Conservation (phyloP, 2,797 vertebrate genomes). For the Gymnoscopelus microlampas region DNA sequence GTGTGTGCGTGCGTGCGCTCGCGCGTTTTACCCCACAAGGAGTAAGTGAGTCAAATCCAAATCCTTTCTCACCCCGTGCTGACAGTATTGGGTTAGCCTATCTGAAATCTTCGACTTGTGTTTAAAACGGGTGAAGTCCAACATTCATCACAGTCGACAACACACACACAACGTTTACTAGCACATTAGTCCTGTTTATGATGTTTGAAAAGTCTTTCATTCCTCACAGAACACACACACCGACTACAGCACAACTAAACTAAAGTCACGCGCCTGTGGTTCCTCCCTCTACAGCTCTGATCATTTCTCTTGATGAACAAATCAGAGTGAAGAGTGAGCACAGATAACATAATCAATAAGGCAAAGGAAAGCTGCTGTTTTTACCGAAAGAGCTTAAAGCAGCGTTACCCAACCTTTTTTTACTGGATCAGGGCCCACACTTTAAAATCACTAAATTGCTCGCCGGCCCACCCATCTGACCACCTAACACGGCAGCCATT, state of each 20-base stretch:
- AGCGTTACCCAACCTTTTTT: too few relatives aligned
- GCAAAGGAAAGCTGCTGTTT: constrained; percentile 64
- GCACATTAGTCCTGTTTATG: background rate
- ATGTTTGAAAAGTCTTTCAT: background rate
- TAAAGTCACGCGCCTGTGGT: too few relatives aligned
- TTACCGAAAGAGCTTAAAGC: constrained; percentile 57
- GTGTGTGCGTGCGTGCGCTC: constrained; percentile 8
- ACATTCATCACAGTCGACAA: background rate
- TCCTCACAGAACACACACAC: background rate
- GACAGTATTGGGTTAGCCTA: background rate
- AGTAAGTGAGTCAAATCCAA: constrained; percentile 2
- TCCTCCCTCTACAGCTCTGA: too few relatives aligned
- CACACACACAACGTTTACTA: constrained; percentile 25
- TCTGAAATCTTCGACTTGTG: background rate
- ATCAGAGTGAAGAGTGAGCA: constrained; percentile 63
- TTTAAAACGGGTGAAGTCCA: constrained; percentile 9
- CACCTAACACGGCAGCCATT: too few relatives aligned
- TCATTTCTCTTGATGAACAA: constrained; percentile 62
- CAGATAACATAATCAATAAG: constrained; percentile 73
- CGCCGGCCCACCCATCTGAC: too few relatives aligned
- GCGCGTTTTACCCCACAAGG: constrained; percentile 4
- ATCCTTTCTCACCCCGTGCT: background rate
- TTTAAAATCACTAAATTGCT: too few relatives aligned
- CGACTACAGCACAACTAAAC: too few relatives aligned
- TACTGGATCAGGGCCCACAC: too few relatives aligned